These are phyloP conservation scores for Lomographa bimaculata DNA, from an alignment of 2,888 invertebrate species.

Conservation along the genomic window DNA sequence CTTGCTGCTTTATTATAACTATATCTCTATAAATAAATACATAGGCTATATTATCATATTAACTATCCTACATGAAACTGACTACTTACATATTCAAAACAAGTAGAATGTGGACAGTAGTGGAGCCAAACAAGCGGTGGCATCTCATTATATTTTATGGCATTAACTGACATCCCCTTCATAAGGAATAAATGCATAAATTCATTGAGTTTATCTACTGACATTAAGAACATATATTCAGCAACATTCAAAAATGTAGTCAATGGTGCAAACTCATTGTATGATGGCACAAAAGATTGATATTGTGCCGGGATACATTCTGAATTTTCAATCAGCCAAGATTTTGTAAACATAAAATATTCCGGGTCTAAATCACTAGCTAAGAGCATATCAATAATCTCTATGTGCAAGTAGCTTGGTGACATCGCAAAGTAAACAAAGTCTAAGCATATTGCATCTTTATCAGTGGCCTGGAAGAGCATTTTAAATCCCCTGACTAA, in stretches of 20 bases:
- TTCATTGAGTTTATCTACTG: slow-evolving; percentile 60
- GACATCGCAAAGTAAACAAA: slow-evolving; percentile 64
- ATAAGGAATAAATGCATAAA: slow-evolving; percentile 67
- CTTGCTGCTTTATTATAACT: too few species aligned
- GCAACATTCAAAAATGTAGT: slow-evolving; percentile 68
- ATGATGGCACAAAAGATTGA: slow-evolving; percentile 42
- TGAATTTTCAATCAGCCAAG: slow-evolving; percentile 33
- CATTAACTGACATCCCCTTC: slow-evolving; percentile 68
- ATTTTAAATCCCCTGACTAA: slow-evolving; percentile 55
- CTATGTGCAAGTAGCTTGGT: slow-evolving; percentile 71
- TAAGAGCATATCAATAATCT: slow-evolving; percentile 65
- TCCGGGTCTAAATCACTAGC: slow-evolving; percentile 64
- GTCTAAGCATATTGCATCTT: slow-evolving; percentile 52
- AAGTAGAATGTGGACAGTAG: slow-evolving; percentile 54
- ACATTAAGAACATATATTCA: slow-evolving; percentile 64
- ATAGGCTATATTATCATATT: too few species aligned
- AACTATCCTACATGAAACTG: too few species aligned
- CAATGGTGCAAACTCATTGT: slow-evolving; percentile 61
- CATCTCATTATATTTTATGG: slow-evolving; percentile 61
- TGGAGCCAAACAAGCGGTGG: slow-evolving; percentile 74
- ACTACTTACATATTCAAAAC: slow-evolving; percentile 67
- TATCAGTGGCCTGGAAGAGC: slow-evolving; percentile 56
- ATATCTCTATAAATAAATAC: too few species aligned
- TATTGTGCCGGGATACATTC: not conserved
- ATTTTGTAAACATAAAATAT: slow-evolving; percentile 63